Base-by-base conservation (phyloP, 2,888 invertebrate species). In the Stenolophus ochropezus region DNA sequence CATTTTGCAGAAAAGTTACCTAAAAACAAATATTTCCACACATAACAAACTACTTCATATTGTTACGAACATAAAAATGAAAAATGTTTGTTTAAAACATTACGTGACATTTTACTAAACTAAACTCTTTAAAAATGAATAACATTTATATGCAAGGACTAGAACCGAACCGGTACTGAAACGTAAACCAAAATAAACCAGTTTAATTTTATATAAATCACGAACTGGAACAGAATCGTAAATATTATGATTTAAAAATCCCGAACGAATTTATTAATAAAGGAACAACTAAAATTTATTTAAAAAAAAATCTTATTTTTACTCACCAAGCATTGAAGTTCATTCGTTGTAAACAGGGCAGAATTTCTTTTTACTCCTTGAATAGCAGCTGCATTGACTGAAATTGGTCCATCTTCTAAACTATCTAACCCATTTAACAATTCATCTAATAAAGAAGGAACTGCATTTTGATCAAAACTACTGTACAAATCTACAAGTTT, bases 381-480 rank as follows among this genome's bases (percentile, higher is more conserved):
- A 82, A 93, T 86, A 82, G 91, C 91, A 69, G 86, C 88, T 75
- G 87, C 88, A 77, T 89, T 88, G 20, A 89, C 89, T 6, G 90
- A 86, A 4, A 90, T 89, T 8, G 91, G 91, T 80, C 91, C 90
- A 51, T 90, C 90, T 21, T 88, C 89, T 2, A 88, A 84, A 53
- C 49, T 76, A 71, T 20, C 90, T 90, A 84, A 92, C 91, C 87
- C 86, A 77, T 86, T 86, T 56, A 94, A 87, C 86, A 96, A 92
- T 23, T 92, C 90, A 86, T 96, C 96, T 84, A 97, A 90, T 76
- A 97, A 91, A 81, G 94, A 93, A 83, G 94, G 94, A 84, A 97
- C 93, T 85, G 94, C 94, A 86, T 95, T 94, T 85, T 94, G 94
- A 85, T 96, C 95, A 89, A 97, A 96, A 85, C 93, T 93, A 11